Base-by-base conservation (phyloP, 2,797 vertebrate species). In the Mus minutoides region DNA sequence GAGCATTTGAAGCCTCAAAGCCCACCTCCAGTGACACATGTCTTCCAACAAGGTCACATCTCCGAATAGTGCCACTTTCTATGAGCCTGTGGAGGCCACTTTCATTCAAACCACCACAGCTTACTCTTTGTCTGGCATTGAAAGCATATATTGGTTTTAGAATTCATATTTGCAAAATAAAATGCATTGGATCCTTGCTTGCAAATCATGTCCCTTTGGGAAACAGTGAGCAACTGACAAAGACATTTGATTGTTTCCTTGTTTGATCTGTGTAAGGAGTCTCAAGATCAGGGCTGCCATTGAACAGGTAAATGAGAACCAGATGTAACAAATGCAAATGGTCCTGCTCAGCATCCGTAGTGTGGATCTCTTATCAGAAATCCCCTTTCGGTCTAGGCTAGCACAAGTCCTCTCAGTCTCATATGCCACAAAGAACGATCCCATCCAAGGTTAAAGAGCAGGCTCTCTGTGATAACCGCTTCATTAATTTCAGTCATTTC, bases 401-500 rank as follows among this genome's bases (percentile, higher is more conserved):
- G 1, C 21, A 10, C 0, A 1, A 0, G 37, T 64, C 60, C 37
- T 86, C 91, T 69, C 40, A 3, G 3, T 89, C 80, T 91, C 26
- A 5, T 22, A 22, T 0, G 19, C 37, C 62, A 43, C 17, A 43
- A 26, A 26, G 83, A 91, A 92, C 64, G 79, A 79, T 58, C 12
- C 11, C 73, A 91, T 73, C 8, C 17, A 60, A 40, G 69, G 54
- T 79, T n/a, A 58, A 71, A 91, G 73, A 89, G 69, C 75, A n/a
- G 84, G 13, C 37, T 79, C 24, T 69, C 78, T 26, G 62, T 78
- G 60, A 46, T 7, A 83, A 80, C 49, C 8, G 6, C 58, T 75
- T 43, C 71, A 90, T 92, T 94, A 80, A 69, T 94, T 96, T 79
- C 31, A 64, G 82, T 92, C 95, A 89, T 52, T 87, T 80, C 49